Base-by-base conservation (phyloP, 2,797 vertebrate genomes). In the Bovichtus diacanthus region DNA sequence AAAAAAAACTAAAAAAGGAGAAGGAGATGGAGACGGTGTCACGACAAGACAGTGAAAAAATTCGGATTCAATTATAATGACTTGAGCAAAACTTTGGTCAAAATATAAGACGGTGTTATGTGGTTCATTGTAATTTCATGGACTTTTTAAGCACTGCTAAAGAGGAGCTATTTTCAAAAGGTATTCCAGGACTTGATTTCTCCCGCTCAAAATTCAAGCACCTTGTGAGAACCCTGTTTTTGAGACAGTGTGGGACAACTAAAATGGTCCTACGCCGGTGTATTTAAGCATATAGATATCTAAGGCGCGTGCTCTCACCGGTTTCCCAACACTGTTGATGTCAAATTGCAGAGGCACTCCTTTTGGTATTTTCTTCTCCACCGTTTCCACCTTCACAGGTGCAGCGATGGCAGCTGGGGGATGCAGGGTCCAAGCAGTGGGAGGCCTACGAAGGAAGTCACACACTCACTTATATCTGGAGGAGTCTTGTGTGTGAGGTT, bases 321-420 rank as follows among this genome's bases (percentile, higher is more conserved):
- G 97, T 91, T 98, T 99, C 68, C 96, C 97, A 70, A 99, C 97
- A 77, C 97, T 99, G 91, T 99, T 99, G 84, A 99, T 99, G 86
- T 99, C 97, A 86, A 99, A 99, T 76, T 99, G 96, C 75, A 99
- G 83, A 5, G 96, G 93, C 31, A 99, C 97, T 21, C 98, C 98
- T 96, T 98, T 99, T 15, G 98, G 98, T 60, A 96, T 86, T 87
- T 97, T 98, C 90, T 96, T 94, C 78, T 97, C 96, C 18, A 89
- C 93, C 0, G 92, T 94, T n/a, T 96, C 96, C 70, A 89, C 88
- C 85, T 96, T 96, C 78, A 94, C 79, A 0, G 84, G 64, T 61
- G 94, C 89, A 19, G 95, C 86, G 1, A 90, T 76, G 10, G 94
- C 92, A 16, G 95, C 86, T 1, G 94, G 92, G 15, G 97, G 95